Percentiles rank a stretch among this genome's conserved stretches.
phyloP scores from a whole-genome alignment of 2,797 vertebrate genomes.

The Pseudochaenichthys georgianus region DNA sequence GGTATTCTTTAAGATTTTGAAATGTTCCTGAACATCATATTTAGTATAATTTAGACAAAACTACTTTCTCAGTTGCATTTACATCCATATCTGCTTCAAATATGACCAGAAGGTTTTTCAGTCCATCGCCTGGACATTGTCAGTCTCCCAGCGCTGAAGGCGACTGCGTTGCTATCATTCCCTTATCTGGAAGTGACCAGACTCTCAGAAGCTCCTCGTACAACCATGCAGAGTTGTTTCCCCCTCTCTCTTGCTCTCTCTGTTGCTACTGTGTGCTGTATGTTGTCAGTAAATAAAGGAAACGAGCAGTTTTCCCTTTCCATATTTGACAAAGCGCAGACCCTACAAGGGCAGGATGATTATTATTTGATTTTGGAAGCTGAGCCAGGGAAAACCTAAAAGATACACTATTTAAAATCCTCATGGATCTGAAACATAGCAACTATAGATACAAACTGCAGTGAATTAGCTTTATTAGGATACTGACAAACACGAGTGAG shows the following conservation, averaged over 20 bases:
- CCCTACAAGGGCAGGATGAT: slow-evolving; percentile 61
- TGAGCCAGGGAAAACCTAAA: slow-evolving; percentile 5
- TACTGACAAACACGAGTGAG: slow-evolving; percentile 1
- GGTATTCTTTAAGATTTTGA: not conserved
- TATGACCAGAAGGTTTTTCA: slow-evolving; percentile 44
- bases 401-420: slow-evolving; percentile 34
- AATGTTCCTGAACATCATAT: too few relatives aligned
- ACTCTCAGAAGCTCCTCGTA: slow-evolving; percentile 65
- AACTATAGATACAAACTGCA: slow-evolving; percentile 18
- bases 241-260: slow-evolving; percentile 35
- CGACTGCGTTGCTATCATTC: slow-evolving; percentile 63
- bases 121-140: slow-evolving; percentile 69
- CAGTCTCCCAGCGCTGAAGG: slow-evolving; percentile 59
- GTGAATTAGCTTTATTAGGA: slow-evolving; percentile 1
- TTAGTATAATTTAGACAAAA: too few relatives aligned
- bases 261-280: slow-evolving; percentile 60
- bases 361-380: not conserved
- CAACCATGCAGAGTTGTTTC: slow-evolving; percentile 41
- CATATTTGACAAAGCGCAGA: slow-evolving; percentile 30
- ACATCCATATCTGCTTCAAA: slow-evolving; percentile 18
- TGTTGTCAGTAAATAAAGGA: slow-evolving; percentile 81
- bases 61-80: slow-evolving; percentile 2
- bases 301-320: slow-evolving; percentile 51
- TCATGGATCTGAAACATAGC: slow-evolving; percentile 13
- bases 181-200: slow-evolving; percentile 82